Evolutionary conservation across 2,888 invertebrate genomes (phyloP).

Genomic region (Nomada ferruginata): DNA sequence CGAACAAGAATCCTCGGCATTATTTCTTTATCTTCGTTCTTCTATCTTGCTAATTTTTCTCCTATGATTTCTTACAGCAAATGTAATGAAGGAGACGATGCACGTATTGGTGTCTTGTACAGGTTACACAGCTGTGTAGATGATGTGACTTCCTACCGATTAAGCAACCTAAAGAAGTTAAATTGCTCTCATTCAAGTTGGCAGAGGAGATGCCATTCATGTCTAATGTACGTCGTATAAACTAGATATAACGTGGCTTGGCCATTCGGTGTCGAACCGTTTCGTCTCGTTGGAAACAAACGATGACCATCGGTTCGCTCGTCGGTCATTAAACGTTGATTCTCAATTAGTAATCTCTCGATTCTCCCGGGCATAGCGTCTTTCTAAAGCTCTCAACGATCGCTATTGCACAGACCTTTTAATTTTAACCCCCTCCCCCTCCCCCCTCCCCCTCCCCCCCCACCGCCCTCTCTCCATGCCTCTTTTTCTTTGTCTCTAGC

Average conservation of each 20-base stretch:
- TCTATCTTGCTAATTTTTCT: conserved; percentile 30
- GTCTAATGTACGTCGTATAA: conserved; percentile 84
- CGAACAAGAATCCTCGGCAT: not conserved
- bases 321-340: conserved; percentile 44
- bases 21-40: conserved; percentile 1
- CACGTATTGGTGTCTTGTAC: conserved; percentile 70
- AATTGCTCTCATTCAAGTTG: conserved; percentile 84
- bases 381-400: not conserved
- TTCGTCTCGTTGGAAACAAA: conserved; percentile 52
- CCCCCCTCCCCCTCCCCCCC: not conserved
- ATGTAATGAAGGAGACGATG: conserved; percentile 48
- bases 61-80: conserved; percentile 36
- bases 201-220: conserved; percentile 84
- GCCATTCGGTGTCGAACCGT: conserved; percentile 65
- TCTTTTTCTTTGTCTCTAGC: not conserved
- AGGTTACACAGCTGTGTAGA: conserved; percentile 70
- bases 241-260: conserved; percentile 84
- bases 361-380: not conserved
- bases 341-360: conserved; percentile 37
- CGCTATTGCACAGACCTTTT: not conserved
- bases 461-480: not conserved
- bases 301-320: conserved; percentile 36
- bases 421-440: not conserved
- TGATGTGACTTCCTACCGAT: conserved; percentile 84
- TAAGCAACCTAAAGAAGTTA: conserved; percentile 84